Conservation (phyloP, 2,113 vertebrate species). For the Melanotaenia duboulayi region DNA sequence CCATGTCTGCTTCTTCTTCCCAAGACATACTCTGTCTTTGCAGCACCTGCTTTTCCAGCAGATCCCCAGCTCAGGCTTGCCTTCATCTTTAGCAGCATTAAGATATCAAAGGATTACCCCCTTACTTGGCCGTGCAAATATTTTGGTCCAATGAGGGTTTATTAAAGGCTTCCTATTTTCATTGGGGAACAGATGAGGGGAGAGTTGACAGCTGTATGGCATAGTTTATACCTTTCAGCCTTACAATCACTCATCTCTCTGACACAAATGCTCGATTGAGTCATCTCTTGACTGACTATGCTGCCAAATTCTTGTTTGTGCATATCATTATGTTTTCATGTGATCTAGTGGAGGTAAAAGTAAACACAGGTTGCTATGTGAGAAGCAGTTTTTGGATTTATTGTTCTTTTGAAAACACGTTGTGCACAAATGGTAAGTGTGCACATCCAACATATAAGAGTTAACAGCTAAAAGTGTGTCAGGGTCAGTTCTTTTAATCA, state of each 20-base stretch:
- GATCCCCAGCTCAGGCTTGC: slow-evolving; percentile 49
- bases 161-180: slow-evolving; percentile 57
- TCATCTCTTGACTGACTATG: slow-evolving; percentile 31
- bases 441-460: neutral
- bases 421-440: slow-evolving; percentile 7
- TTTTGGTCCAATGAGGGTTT: slow-evolving; percentile 44
- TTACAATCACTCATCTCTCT: slow-evolving; percentile 33
- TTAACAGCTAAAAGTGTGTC: neutral
- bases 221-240: slow-evolving; percentile 35
- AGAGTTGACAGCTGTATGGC: slow-evolving; percentile 50
- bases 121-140: slow-evolving; percentile 40
- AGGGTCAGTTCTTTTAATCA: neutral
- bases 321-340: neutral
- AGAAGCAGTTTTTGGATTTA: slow-evolving; percentile 15
- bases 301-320: slow-evolving; percentile 44
- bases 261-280: slow-evolving; percentile 30
- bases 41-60: slow-evolving; percentile 28
- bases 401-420: neutral
- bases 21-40: slow-evolving; percentile 9
- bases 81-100: slow-evolving; percentile 44
- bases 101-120: slow-evolving; percentile 63
- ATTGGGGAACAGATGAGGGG: slow-evolving; percentile 26
- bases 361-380: slow-evolving; percentile 8
- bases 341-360: neutral
- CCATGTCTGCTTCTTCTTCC: slow-evolving; percentile 51